Percentiles rank a stretch among this genome's conserved stretches.
Evolutionary conservation across 2,888 invertebrate genomes (phyloP).

Genomic region (Bombylius discolor): DNA sequence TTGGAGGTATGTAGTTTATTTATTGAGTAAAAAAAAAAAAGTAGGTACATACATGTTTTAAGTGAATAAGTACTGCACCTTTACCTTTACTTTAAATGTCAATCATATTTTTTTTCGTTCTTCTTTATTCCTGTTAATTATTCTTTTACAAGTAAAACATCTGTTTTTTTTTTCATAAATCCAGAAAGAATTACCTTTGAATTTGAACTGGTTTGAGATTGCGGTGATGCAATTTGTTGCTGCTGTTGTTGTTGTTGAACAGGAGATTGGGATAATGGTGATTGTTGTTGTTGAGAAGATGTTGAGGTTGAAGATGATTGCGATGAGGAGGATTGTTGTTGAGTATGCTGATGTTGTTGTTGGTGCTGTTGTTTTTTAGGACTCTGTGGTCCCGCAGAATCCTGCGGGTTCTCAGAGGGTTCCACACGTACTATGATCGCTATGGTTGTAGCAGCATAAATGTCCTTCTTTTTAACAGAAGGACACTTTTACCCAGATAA

Average conservation of each 20-base stretch:
- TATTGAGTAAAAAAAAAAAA: no score
- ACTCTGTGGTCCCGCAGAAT: constrained; percentile 23
- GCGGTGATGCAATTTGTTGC: background rate
- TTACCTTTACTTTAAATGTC: no score
- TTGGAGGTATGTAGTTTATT: no score
- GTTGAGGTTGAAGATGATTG: background rate
- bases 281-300: constrained; percentile 1
- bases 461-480: constrained; percentile 13
- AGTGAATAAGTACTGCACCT: no score
- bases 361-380: constrained; percentile 17
- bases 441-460: constrained; percentile 18
- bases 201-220: background rate
- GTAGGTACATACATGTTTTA: no score
- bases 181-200: background rate
- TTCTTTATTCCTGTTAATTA: no score
- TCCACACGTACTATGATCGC: constrained; percentile 27
- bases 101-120: no score
- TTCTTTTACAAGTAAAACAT: background rate
- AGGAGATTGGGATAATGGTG: background rate
- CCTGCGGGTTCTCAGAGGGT: constrained; percentile 24
- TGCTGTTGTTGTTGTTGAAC: background rate
- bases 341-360: constrained; percentile 9
- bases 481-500: constrained; percentile 14
- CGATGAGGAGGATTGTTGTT: constrained; percentile 5
- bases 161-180: background rate